Conservation (phyloP, 2,888 invertebrate species). For the Netelia fuscicornis region DNA sequence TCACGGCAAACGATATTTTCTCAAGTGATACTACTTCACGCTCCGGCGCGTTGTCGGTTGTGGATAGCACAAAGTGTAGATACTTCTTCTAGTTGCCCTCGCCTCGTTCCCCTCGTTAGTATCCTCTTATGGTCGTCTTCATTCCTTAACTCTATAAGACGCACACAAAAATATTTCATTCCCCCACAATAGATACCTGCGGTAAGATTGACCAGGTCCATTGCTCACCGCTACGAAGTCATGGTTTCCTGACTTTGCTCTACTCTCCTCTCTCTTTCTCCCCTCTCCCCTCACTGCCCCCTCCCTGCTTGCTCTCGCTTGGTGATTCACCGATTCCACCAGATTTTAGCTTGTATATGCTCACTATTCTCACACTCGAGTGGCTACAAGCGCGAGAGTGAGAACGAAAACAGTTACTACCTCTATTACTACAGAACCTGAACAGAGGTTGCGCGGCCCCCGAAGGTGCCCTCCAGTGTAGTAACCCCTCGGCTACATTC, state of each 20-base stretch:
- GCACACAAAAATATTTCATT: slow-evolving; percentile 49
- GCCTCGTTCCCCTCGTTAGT: not conserved
- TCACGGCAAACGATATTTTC: slow-evolving; percentile 40
- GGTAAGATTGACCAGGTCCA: slow-evolving; percentile 51
- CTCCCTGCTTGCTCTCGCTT: too few species aligned
- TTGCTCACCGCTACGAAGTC: slow-evolving; percentile 57
- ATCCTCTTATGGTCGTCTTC: slow-evolving; percentile 49
- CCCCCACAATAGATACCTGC: slow-evolving; percentile 55
- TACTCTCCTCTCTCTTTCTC: slow-evolving; percentile 32
- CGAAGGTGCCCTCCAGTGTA: slow-evolving; percentile 48
- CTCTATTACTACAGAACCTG: slow-evolving; percentile 34
- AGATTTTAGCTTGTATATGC: slow-evolving; percentile 44
- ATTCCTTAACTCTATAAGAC: slow-evolving; percentile 58
- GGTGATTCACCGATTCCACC: slow-evolving; percentile 41
- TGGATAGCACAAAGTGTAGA: slow-evolving; percentile 36
- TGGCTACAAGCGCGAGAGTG: slow-evolving; percentile 50
- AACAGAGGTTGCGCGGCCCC: slow-evolving; percentile 54
- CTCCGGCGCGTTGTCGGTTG: slow-evolving; percentile 39
- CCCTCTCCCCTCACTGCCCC: slow-evolving; percentile 52
- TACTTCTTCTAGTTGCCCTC: not conserved
- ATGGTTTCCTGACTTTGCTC: slow-evolving; percentile 13
- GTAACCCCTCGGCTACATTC: slow-evolving; percentile 43
- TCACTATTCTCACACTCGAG: slow-evolving; percentile 62
- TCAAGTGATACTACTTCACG: slow-evolving; percentile 35
- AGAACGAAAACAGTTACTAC: slow-evolving; percentile 49